phyloP scores from a whole-genome alignment of 2,797 vertebrate genomes.

The Lithobates pipiens region DNA sequence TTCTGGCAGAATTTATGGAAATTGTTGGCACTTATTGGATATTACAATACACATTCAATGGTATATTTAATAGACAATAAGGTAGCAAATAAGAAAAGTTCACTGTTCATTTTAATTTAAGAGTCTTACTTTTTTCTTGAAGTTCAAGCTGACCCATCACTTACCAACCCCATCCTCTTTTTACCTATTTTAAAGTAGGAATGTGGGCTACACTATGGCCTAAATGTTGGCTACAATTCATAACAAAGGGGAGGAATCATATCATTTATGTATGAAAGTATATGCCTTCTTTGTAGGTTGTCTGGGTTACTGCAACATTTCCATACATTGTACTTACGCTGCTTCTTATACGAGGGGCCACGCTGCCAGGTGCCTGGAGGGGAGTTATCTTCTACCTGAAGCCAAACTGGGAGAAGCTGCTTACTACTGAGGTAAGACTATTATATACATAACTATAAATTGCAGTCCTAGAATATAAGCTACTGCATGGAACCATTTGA shows the following conservation, averaged over 20 bases:
- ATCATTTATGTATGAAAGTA: not conserved
- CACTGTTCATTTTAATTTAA: not conserved
- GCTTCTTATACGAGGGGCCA: conserved; percentile 91
- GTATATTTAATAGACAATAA: too few relatives aligned
- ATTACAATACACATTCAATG: too few relatives aligned
- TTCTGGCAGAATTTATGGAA: too few relatives aligned
- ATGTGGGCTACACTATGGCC: not conserved
- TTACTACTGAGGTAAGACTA: conserved; percentile 86
- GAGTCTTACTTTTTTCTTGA: not conserved
- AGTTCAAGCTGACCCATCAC: not conserved
- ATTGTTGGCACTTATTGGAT: too few relatives aligned
- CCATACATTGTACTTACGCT: conserved; percentile 92
- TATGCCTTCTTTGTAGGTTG: conserved; percentile 79
- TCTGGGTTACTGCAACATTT: conserved; percentile 98
- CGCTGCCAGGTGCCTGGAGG: conserved; percentile 95
- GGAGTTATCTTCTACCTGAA: conserved; percentile 94
- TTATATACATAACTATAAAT: not conserved
- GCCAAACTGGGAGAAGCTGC: conserved; percentile 93
- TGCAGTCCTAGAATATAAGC: not conserved
- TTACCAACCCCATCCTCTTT: too few relatives aligned
- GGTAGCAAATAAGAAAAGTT: too few relatives aligned
- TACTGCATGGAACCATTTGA: not conserved
- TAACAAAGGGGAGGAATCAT: not conserved
- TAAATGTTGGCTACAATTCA: not conserved
- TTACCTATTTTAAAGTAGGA: not conserved